A percentile compares a stretch with the other conserved stretches of the same genome.
phyloP scores from a whole-genome alignment of 2,888 invertebrate genomes.

The Onchidella celtica region DNA sequence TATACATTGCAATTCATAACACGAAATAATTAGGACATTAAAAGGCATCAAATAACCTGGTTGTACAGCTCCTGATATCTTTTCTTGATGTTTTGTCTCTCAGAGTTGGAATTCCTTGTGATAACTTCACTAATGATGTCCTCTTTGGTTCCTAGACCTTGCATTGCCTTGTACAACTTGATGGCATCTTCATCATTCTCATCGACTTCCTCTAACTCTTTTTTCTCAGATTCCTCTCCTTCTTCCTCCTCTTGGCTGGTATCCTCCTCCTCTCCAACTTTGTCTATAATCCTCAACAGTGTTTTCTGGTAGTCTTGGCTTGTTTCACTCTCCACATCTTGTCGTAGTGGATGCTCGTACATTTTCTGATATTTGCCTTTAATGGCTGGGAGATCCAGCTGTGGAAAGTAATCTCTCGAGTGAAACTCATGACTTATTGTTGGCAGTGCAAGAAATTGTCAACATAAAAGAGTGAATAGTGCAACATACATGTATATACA shows the following conservation, averaged over 20 bases:
- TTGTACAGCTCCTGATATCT: slow-evolving; percentile 52
- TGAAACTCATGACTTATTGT: no score
- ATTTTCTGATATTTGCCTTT: slow-evolving; percentile 76
- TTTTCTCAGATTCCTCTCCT: not conserved
- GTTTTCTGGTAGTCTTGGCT: slow-evolving; percentile 78
- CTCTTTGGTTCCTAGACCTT: slow-evolving; percentile 68
- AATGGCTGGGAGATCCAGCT: slow-evolving; percentile 80
- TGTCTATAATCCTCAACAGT: slow-evolving; percentile 70
- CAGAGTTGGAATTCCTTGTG: slow-evolving; percentile 65
- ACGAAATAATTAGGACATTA: no score
- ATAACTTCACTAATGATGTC: slow-evolving; percentile 70
- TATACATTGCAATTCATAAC: no score
- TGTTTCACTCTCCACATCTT: slow-evolving; percentile 76
- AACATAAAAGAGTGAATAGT: no score
- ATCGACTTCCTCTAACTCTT: not conserved
- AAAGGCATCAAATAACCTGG: no score
- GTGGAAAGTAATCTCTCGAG: slow-evolving; percentile 56
- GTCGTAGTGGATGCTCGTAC: slow-evolving; percentile 74
- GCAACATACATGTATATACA: no score
- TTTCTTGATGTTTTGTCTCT: slow-evolving; percentile 70
- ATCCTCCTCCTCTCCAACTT: slow-evolving; percentile 44
- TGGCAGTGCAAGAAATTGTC: no score
- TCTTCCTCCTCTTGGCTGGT: not conserved
- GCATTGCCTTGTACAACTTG: slow-evolving; percentile 68
- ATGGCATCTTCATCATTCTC: slow-evolving; percentile 63